Evolutionary conservation across 2,888 invertebrate species (phyloP).

Genomic region (Blera fallax): DNA sequence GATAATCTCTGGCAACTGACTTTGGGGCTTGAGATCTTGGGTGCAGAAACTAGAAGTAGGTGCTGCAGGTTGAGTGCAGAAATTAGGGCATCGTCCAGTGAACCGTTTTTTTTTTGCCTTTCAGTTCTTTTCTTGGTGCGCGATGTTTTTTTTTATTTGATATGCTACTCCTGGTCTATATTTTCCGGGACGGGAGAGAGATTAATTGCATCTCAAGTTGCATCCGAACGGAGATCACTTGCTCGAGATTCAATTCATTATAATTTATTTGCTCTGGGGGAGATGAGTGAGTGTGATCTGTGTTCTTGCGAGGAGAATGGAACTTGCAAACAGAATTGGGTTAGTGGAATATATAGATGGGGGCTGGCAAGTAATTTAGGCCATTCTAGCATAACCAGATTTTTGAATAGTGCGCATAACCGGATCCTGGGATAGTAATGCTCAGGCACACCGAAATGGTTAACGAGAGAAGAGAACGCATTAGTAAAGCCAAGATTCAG

Average conservation of each 20-base stretch:
- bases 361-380: constrained; percentile 51
- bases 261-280: constrained; percentile 64
- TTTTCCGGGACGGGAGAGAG: constrained; percentile 47
- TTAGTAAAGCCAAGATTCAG: not conserved
- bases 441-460: not conserved
- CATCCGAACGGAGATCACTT: constrained; percentile 66
- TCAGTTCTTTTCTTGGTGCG: constrained; percentile 6
- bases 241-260: constrained; percentile 66
- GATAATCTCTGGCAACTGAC: constrained; percentile 53
- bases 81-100: constrained; percentile 62
- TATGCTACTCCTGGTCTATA: constrained; percentile 55
- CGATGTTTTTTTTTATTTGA: not conserved
- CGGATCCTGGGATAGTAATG: constrained; percentile 46
- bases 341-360: constrained; percentile 44
- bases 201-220: constrained; percentile 64
- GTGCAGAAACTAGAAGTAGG: constrained; percentile 42
- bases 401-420: constrained; percentile 42
- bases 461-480: constrained; percentile 22
- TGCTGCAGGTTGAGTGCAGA: constrained; percentile 58
- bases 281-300: constrained; percentile 60
- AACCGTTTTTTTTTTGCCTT: constrained; percentile 33
- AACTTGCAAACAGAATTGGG: constrained; percentile 45
- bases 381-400: constrained; percentile 45
- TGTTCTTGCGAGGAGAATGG: constrained; percentile 25
- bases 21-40: constrained; percentile 25